Evolutionary conservation across 2,113 vertebrate species (phyloP).

Genomic region (Dinomys branickii): DNA sequence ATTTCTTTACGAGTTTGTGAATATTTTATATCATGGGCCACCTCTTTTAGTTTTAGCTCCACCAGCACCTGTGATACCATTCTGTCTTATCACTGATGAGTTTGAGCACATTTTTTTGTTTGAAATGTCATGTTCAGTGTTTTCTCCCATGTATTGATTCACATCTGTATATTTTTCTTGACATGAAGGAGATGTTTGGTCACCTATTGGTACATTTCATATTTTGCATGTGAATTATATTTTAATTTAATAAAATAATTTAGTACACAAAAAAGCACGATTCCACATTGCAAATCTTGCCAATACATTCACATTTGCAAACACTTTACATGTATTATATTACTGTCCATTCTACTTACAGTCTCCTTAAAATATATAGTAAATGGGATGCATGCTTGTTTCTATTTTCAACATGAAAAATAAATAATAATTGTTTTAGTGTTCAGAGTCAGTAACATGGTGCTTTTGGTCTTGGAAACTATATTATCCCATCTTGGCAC

Average conservation of each 20-base stretch:
- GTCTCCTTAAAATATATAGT: background rate
- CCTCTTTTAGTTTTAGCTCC: background rate
- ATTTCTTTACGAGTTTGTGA: background rate
- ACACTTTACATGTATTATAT: background rate
- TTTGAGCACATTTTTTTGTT: background rate
- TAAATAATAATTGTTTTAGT: background rate
- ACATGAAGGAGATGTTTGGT: background rate
- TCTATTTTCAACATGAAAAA: background rate
- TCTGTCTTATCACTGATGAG: background rate
- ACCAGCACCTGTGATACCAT: background rate
- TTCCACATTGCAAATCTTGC: background rate
- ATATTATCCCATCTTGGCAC: background rate
- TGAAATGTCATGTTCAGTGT: background rate
- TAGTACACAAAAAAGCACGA: background rate
- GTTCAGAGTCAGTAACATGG: background rate
- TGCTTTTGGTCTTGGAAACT: background rate
- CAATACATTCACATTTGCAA: background rate
- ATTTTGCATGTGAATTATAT: background rate
- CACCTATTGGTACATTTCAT: background rate
- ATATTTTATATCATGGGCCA: background rate
- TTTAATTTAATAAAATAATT: conserved; percentile 22
- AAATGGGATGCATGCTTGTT: background rate
- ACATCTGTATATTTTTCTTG: background rate
- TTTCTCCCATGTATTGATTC: background rate
- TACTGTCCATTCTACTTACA: background rate